Evolutionary conservation across 2,113 vertebrate species (phyloP).

Genomic region (Chaenogobius annularis): DNA sequence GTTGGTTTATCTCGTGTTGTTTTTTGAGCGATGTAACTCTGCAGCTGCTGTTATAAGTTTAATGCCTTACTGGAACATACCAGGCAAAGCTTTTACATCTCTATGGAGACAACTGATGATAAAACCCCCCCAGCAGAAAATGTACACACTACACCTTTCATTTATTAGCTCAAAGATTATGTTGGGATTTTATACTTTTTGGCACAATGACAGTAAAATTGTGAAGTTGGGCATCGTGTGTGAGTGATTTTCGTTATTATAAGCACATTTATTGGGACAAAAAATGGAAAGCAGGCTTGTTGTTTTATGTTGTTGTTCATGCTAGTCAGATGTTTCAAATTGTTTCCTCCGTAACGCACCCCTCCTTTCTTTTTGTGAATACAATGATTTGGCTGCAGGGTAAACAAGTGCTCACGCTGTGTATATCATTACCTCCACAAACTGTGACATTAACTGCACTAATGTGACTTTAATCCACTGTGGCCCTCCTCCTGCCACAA

Average conservation of each 20-base stretch:
- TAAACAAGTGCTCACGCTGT: conserved; percentile 19
- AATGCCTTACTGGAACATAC: too few relatives aligned
- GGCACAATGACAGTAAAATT: background rate
- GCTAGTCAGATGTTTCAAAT: conserved; percentile 1
- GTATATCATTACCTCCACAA: conserved; percentile 30
- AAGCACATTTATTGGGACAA: background rate
- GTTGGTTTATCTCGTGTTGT: too few relatives aligned
- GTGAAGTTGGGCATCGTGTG: too few relatives aligned
- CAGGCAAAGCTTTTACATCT: too few relatives aligned
- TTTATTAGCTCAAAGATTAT: too few relatives aligned
- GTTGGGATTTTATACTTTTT: too few relatives aligned
- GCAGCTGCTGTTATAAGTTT: too few relatives aligned
- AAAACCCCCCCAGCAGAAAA: too few relatives aligned
- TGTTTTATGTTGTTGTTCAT: background rate
- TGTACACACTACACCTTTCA: too few relatives aligned
- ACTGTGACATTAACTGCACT: conserved; percentile 27
- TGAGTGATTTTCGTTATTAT: background rate
- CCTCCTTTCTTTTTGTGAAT: conserved; percentile 13
- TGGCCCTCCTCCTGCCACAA: conserved; percentile 3
- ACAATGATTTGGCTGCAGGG: conserved; percentile 36
- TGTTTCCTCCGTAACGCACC: background rate
- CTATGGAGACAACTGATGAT: too few relatives aligned
- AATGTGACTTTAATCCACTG: conserved; percentile 25
- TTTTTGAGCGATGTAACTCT: too few relatives aligned
- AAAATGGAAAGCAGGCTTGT: background rate